Evolutionary conservation across 2,888 invertebrate genomes (phyloP), one percentile per base, ranked within the genome.

Genomic region (Drosophila cognata): DNA sequence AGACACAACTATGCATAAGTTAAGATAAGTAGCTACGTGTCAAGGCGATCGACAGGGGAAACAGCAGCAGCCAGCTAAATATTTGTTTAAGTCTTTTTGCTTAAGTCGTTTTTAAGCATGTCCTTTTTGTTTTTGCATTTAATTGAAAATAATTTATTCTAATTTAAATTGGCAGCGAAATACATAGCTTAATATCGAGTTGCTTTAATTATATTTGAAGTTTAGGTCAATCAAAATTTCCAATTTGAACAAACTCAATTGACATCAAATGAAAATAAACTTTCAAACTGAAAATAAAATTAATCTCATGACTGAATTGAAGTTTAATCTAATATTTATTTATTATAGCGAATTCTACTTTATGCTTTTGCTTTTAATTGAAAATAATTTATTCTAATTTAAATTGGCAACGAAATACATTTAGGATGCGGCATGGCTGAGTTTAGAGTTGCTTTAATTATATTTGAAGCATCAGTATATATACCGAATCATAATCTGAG

Each of bases 21-120:
- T 33, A 38, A 50, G 50, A 41, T 64, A 48, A 48, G 61, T 48
- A 25, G 48, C 25, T 7, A 16, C 33, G 31, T 33, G 64, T 25
- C 48, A 36, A 7, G 4, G 11, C 31, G 63, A 64, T 64, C 64
- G 63, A 31, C 64, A 62, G 7, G 31, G 21, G 7, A 31, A 29
- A 18, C 62, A 48, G 5, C 50, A 10, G 50, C 50, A 46, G 16
- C 46, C 46, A 46, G 4, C 25, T 18, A 8, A 46, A 25, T 16
- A 46, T 25, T 46, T 13, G 21, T 13, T 21, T 2, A 46, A 25
- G 21, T 46, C 46, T 1, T 46, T 21, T 21, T n/a, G 41, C 4
- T n/a, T n/a, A 41, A 41, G 41, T 41, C 41, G 0, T n/a, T 41
- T n/a, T 41, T 41, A n/a, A 10, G 41, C 41, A 41, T 33, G 11